These are phyloP conservation scores for Solea senegalensis DNA, from an alignment of 2,113 vertebrate species.

Conservation along the genomic window DNA sequence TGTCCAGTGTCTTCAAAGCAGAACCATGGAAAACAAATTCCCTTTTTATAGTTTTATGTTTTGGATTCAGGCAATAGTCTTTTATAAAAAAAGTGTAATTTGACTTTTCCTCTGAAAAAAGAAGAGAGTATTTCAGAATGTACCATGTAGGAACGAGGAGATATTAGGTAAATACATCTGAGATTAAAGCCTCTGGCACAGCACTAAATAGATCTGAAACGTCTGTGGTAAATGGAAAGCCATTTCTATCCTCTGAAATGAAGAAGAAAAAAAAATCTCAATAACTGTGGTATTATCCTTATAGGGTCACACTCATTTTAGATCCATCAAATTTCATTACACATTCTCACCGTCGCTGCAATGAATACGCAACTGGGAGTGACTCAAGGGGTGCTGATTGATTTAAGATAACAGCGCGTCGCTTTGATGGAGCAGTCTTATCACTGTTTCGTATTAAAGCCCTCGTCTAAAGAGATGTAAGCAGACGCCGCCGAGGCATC, in stretches of 20 bases:
- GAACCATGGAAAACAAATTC: conserved; percentile 21
- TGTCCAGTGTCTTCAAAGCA: conserved; percentile 37
- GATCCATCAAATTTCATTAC: conserved; percentile 59
- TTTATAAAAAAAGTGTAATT: neutral
- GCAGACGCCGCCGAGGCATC: conserved; percentile 32
- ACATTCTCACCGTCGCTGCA: conserved; percentile 22
- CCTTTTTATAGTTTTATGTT: conserved; percentile 28
- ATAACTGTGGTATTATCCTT: conserved; percentile 50
- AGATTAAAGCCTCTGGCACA: conserved; percentile 36
- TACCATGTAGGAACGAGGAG: conserved; percentile 12
- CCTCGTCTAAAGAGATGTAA: neutral
- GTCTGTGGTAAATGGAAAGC: conserved; percentile 32
- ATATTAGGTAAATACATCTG: conserved; percentile 36
- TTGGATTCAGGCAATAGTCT: conserved; percentile 20
- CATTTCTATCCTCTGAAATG: conserved; percentile 34
- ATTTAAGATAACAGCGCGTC: conserved; percentile 58
- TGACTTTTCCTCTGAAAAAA: no score
- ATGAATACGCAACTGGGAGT: conserved; percentile 43
- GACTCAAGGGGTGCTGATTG: conserved; percentile 58
- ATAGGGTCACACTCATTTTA: conserved; percentile 50
- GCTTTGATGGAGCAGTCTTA: conserved; percentile 50
- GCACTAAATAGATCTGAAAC: conserved; percentile 19
- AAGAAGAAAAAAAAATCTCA: conserved; percentile 33
- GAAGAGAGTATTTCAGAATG: no score
- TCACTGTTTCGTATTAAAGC: conserved; percentile 38